These are phyloP conservation scores for Vultur gryphus DNA, from an alignment of 2,797 vertebrate genomes.

Conservation along the genomic window DNA sequence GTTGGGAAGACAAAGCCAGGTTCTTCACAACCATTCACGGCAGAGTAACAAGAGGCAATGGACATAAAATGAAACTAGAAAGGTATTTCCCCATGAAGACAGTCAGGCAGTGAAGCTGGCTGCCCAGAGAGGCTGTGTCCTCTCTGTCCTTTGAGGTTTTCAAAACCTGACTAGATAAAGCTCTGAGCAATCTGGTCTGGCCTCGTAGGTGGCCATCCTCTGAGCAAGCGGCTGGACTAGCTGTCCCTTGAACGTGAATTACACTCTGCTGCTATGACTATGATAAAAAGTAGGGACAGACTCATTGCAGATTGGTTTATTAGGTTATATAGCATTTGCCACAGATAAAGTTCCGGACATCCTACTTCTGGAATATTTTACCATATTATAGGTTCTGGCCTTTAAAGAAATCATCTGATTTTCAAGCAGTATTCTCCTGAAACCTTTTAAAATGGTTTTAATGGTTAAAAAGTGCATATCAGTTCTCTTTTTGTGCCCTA, in stretches of 20 bases:
- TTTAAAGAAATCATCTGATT: neutral
- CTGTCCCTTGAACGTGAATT: neutral
- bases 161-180: neutral
- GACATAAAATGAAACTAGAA: neutral
- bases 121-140: neutral
- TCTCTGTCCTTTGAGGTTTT: neutral
- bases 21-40: neutral
- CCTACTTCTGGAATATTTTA: neutral
- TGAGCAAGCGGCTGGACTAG: neutral
- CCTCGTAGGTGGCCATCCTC: rapidly evolving
- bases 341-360: neutral
- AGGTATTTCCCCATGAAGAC: neutral
- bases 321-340: neutral
- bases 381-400: neutral
- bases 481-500: neutral
- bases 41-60: neutral
- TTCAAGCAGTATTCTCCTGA: neutral
- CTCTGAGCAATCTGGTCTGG: neutral
- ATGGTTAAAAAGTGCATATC: neutral
- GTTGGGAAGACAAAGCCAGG: neutral
- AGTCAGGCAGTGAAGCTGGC: neutral
- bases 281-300: neutral
- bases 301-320: neutral
- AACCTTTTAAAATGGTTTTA: neutral
- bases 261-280: neutral